These are phyloP conservation scores for Propithecus deckenii DNA, from an alignment of 2,797 vertebrate genomes.

Conservation along the genomic window DNA sequence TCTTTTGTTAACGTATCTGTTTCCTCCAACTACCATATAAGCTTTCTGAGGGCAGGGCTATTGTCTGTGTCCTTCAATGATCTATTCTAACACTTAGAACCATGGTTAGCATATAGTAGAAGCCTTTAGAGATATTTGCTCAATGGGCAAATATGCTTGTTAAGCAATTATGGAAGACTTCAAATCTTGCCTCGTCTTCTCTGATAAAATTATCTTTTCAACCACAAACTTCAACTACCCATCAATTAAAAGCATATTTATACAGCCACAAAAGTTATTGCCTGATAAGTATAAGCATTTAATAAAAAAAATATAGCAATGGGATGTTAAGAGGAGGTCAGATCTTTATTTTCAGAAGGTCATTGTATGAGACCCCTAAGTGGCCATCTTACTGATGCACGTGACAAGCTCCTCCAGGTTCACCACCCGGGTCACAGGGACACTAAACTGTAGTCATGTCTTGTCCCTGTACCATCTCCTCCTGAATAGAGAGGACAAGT, in stretches of 20 bases:
- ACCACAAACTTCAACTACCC: not conserved
- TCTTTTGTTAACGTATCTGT: not conserved
- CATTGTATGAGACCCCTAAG: not conserved
- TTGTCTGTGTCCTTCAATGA: not conserved
- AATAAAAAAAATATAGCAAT: not conserved
- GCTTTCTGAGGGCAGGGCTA: not conserved
- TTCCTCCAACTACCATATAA: not conserved
- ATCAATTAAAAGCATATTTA: slow-evolving; percentile 1
- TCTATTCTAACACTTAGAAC: not conserved
- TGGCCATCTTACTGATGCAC: slow-evolving; percentile 54
- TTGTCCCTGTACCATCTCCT: slow-evolving; percentile 88
- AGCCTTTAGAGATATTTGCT: not conserved
- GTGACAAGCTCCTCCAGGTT: not conserved
- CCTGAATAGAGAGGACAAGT: slow-evolving; percentile 91
- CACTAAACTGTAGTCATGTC: slow-evolving; percentile 75
- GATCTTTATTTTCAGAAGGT: slow-evolving; percentile 22
- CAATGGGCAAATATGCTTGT: not conserved
- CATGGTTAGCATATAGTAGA: not conserved
- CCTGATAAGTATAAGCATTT: not conserved
- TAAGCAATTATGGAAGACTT: not conserved
- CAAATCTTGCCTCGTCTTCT: slow-evolving; percentile 8
- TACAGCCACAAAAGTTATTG: not conserved
- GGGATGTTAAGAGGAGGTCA: not conserved
- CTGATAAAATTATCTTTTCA: slow-evolving; percentile 35
- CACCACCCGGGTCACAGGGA: not conserved